Percentiles rank a stretch among this genome's conserved stretches.
phyloP scores from a whole-genome alignment of 2,797 vertebrate species.

The Tokudaia tokunoshimensis region DNA sequence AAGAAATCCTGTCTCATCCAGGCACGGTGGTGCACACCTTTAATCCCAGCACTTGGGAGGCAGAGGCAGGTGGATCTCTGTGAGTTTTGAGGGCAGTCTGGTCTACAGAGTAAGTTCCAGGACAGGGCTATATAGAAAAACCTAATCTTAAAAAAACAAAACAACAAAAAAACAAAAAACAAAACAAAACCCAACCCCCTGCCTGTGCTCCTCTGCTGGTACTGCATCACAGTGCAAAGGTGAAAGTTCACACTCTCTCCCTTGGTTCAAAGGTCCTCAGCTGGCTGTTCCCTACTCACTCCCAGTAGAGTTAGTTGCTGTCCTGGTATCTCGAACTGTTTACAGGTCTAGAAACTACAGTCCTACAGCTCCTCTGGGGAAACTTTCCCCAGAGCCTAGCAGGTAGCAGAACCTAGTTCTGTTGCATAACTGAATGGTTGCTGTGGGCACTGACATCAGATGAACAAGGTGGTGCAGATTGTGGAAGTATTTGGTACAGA shows the following conservation, averaged over 20 bases:
- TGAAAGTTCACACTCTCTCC: conserved; percentile 49
- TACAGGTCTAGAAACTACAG: not conserved
- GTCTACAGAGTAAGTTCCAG: not conserved
- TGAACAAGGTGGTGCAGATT: not conserved
- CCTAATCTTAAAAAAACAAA: not conserved
- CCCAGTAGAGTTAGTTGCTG: not conserved
- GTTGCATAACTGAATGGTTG: not conserved
- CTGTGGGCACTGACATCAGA: not conserved
- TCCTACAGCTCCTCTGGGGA: not conserved
- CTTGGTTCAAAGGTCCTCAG: conserved; percentile 5
- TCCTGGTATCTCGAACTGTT: conserved; percentile 32
- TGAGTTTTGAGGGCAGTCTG: not conserved
- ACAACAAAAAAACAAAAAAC: not conserved
- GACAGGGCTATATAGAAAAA: not conserved
- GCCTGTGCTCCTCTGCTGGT: not conserved
- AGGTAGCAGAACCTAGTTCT: not conserved
- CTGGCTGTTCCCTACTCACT: not conserved
- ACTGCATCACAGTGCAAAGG: conserved; percentile 1
- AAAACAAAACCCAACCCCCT: not conserved
- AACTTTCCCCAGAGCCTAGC: not conserved
- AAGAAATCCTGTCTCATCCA: not conserved
- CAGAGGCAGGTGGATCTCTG: not conserved
- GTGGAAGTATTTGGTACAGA: not conserved
- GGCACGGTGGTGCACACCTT: not conserved
- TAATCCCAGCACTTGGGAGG: not conserved